Conservation (phyloP, 1,140 invertebrate species). For the Meloidogyne chitwoodi region DNA sequence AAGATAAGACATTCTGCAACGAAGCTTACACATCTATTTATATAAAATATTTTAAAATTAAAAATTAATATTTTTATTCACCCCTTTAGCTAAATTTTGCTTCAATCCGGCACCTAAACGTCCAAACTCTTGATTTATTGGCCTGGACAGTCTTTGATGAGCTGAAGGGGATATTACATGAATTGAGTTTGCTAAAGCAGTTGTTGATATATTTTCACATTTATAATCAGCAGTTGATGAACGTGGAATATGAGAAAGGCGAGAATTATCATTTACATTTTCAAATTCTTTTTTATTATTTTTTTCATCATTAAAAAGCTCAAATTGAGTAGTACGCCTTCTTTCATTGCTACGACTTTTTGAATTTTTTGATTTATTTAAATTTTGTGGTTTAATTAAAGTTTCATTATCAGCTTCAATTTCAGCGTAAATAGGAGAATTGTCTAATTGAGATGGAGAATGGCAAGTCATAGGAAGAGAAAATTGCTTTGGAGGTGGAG, state of each 20-base stretch:
- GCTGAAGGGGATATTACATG: neutral
- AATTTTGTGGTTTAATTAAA: neutral
- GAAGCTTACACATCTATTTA: constrained; percentile 26
- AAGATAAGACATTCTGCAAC: constrained; percentile 5
- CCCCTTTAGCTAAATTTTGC: constrained; percentile 23
- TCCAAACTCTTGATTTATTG: neutral
- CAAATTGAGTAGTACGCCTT: constrained; percentile 11
- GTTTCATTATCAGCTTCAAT: neutral
- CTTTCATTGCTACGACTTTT: constrained; percentile 16
- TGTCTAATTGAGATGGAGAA: neutral
- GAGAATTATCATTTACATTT: neutral
- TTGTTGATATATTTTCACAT: neutral
- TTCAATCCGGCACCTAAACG: constrained; percentile 18
- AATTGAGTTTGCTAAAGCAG: neutral
- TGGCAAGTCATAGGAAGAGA: neutral
- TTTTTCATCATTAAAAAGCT: neutral
- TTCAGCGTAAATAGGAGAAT: neutral
- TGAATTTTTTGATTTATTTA: neutral
- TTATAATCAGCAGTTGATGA: neutral
- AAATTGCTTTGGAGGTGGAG: constrained; percentile 11
- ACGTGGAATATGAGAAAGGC: neutral
- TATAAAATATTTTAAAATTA: neutral
- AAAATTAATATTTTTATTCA: neutral
- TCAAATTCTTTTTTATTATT: neutral
- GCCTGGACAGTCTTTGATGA: neutral